Conservation (phyloP, 1,140 invertebrate species). For the Vanessa atalanta region DNA sequence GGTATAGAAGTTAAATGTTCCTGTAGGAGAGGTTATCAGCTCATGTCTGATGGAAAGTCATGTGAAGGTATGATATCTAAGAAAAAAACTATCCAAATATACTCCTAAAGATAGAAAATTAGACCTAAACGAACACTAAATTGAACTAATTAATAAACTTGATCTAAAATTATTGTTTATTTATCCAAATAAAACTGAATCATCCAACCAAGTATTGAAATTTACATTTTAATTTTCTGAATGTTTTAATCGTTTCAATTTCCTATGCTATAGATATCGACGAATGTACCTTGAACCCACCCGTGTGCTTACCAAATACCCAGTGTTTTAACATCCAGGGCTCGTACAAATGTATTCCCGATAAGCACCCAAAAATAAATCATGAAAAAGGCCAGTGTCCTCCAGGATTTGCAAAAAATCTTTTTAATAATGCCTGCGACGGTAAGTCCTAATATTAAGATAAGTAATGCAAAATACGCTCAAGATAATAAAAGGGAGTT, state of each 20-base stretch:
- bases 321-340: conserved; percentile 83
- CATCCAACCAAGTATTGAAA: too few species aligned
- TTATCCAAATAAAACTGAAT: too few species aligned
- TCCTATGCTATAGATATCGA: conserved; percentile 83
- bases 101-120: neutral
- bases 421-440: conserved; percentile 83
- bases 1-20: conserved; percentile 83
- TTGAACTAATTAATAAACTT: too few species aligned
- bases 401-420: conserved; percentile 83
- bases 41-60: conserved; percentile 85
- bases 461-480: neutral
- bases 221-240: neutral
- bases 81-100: neutral
- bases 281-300: conserved; percentile 84
- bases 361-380: conserved; percentile 46
- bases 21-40: conserved; percentile 85
- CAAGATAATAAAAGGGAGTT: too few species aligned
- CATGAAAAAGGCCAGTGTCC: conserved; percentile 80
- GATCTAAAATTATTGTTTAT: too few species aligned
- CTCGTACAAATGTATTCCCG: conserved; percentile 79
- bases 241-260: neutral
- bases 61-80: conserved; percentile 76
- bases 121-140: neutral
- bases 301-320: conserved; percentile 81
- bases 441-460: conserved; percentile 76